A percentile compares a stretch with the other conserved stretches of the same genome.
Evolutionary conservation across 2,113 vertebrate genomes (phyloP).

Genomic region (Paracanthobrama guichenoti): DNA sequence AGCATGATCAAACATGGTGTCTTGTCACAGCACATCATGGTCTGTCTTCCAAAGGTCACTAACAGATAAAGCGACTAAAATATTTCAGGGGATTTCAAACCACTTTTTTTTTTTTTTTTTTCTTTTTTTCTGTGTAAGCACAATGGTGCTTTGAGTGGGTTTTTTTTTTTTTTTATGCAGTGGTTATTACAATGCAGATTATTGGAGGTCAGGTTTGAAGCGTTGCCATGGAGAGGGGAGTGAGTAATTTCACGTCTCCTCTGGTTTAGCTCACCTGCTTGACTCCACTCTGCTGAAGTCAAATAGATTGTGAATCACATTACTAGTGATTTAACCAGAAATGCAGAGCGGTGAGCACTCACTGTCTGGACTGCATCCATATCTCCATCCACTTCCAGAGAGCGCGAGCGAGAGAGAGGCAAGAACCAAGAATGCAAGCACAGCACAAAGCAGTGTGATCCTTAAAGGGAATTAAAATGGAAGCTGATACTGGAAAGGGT

Average conservation of each 20-base stretch:
- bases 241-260: slow-evolving; percentile 35
- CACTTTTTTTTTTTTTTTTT: slow-evolving; percentile 1
- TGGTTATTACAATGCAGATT: slow-evolving; percentile 36
- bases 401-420: background rate
- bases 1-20: background rate
- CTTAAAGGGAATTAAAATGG: slow-evolving; percentile 2
- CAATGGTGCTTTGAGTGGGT: background rate
- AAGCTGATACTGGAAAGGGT: background rate
- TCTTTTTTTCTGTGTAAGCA: background rate
- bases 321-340: slow-evolving; percentile 46
- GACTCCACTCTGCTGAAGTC: slow-evolving; percentile 34
- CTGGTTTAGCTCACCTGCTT: slow-evolving; percentile 33
- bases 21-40: background rate
- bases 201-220: slow-evolving; percentile 46
- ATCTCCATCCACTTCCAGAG: slow-evolving; percentile 17
- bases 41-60: slow-evolving; percentile 6
- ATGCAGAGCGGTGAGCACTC: slow-evolving; percentile 24
- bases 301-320: slow-evolving; percentile 45
- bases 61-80: slow-evolving; percentile 3
- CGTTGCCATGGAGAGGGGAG: slow-evolving; percentile 52
- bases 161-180: background rate
- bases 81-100: background rate
- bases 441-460: slow-evolving; percentile 33
- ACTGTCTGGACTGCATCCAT: slow-evolving; percentile 29
- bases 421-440: slow-evolving; percentile 31